Percentiles rank a stretch among this genome's conserved stretches.
Conservation (phyloP, 2,888 invertebrate genomes). For the Hyppa rectilinea region DNA sequence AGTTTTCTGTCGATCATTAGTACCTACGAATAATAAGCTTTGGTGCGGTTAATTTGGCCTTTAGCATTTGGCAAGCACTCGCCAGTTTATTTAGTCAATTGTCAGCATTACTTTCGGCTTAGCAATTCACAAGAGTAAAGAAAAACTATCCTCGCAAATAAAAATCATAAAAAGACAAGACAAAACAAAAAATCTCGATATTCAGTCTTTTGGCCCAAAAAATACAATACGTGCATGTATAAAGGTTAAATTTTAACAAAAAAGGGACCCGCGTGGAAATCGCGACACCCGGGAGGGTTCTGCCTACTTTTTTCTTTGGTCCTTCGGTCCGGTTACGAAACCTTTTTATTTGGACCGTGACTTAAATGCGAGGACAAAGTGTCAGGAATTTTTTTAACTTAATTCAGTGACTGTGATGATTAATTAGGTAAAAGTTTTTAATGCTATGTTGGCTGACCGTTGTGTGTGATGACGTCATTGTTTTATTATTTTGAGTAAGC, state of each 20-base stretch:
- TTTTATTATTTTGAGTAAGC: background rate
- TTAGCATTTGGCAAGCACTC: background rate
- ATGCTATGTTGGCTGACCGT: slow-evolving; percentile 22
- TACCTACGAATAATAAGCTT: slow-evolving; percentile 5
- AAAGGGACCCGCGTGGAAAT: slow-evolving; percentile 44
- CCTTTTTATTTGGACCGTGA: slow-evolving; percentile 63
- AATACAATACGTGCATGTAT: slow-evolving; percentile 49
- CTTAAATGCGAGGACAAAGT: slow-evolving; percentile 56
- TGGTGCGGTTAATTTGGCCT: background rate
- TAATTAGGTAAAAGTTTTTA: slow-evolving; percentile 60
- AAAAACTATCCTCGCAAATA: background rate
- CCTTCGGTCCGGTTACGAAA: slow-evolving; percentile 46
- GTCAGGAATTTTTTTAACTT: slow-evolving; percentile 54
- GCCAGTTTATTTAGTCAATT: background rate
- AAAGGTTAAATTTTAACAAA: slow-evolving; percentile 59
- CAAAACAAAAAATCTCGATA: slow-evolving; percentile 30
- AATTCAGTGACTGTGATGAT: slow-evolving; percentile 55
- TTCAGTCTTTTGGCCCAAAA: slow-evolving; percentile 43
- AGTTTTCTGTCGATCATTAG: background rate
- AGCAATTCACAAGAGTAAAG: background rate
- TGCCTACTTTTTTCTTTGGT: slow-evolving; percentile 54
- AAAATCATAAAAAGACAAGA: slow-evolving; percentile 6
- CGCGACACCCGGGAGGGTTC: slow-evolving; percentile 37
- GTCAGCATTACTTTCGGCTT: background rate
- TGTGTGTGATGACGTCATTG: slow-evolving; percentile 27